Evolutionary conservation across 2,888 invertebrate genomes (phyloP), one percentile per base, ranked within the genome.

Genomic region (Drepanosiphum platanoidis): DNA sequence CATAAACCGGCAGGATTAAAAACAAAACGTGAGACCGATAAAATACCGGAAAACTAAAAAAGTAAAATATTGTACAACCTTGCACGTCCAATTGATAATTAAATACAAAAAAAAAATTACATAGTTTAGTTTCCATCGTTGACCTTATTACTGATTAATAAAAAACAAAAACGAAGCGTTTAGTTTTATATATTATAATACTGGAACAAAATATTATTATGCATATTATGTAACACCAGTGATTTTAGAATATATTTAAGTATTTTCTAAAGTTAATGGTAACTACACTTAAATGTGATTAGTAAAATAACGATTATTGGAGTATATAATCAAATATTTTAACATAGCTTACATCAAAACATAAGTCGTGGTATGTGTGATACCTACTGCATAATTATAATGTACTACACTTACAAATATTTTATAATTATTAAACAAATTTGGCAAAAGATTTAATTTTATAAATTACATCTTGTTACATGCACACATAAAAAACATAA

Each of bases 11-110:
- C 46, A 32, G 42, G 78, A 81, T 71, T 71, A 81, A 81, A 71
- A 81, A 81, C 81, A 81, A 81, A 81, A 71, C 71, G 81, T 81
- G 81, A 81, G 71, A 71, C 71, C 22, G 81, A 81, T 81, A 61
- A 81, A 81, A 71, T 81, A 81, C 71, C 81, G 71, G 81, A 71
- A 81, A 81, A 81, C 32, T 61, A 81, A 61, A 72, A 39, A 70
- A 58, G 22, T 70, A 34, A 71, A 81, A 58, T 58, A 61, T 58
- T 61, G 70, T 8, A 81, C 30, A 58, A 61, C 52, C 58, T 58
- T 72, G 81, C 81, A 81, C 81, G 81, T 71, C 71, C 58, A 71
- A 61, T 61, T 81, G 81, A 81, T 81, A 81, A 81, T 58, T 80
- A 64, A 42, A 78, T 32, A 18, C 30, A 30, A 22, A 80, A 81